These are phyloP conservation scores for Ginglymostoma cirratum DNA, from an alignment of 2,113 vertebrate genomes.

Conservation along the genomic window DNA sequence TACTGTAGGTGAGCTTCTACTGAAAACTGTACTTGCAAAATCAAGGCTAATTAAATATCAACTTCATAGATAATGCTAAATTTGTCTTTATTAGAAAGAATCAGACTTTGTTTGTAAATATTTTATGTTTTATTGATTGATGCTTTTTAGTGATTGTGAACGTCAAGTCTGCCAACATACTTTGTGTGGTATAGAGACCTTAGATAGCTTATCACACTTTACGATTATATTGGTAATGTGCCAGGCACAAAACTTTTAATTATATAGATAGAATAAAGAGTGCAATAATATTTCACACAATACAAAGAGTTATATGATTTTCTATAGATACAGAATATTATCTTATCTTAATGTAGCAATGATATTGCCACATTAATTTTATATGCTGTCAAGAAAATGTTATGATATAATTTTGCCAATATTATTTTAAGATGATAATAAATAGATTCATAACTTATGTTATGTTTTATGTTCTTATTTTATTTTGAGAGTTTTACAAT, in stretches of 20 bases:
- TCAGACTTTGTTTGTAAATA: background rate
- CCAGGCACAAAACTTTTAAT: background rate
- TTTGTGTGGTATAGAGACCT: too few relatives aligned
- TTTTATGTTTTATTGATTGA: background rate
- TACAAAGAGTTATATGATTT: background rate
- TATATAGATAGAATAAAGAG: background rate
- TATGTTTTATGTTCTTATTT: constrained; percentile 3
- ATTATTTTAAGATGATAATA: background rate
- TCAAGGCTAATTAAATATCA: background rate
- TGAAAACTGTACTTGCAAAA: background rate
- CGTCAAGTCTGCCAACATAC: background rate
- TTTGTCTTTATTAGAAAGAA: background rate
- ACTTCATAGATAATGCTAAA: background rate
- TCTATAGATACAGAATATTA: background rate
- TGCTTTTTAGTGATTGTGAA: background rate
- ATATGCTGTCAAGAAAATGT: background rate
- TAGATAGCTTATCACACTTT: background rate
- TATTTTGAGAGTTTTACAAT: background rate
- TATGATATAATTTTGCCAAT: background rate
- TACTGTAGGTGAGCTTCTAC: background rate
- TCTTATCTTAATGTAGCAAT: background rate
- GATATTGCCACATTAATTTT: background rate
- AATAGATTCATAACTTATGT: background rate
- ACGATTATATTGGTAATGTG: background rate
- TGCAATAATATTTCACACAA: background rate